Evolutionary conservation across 2,113 vertebrate genomes (phyloP).

Genomic region (Erinaceus europaeus): DNA sequence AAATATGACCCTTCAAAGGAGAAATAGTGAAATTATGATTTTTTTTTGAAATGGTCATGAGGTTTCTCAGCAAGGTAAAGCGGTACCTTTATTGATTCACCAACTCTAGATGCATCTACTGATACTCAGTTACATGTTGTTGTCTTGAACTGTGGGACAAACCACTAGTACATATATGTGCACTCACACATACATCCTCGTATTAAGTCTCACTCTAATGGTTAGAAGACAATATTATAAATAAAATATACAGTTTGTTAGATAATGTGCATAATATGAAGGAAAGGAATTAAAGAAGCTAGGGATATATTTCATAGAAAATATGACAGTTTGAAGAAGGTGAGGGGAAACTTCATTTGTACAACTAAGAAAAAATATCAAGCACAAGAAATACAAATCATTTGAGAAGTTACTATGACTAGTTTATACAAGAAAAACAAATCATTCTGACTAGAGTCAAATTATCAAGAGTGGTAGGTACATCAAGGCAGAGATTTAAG

Average conservation of each 20-base stretch:
- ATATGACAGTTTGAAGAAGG: background rate
- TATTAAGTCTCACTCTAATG: background rate
- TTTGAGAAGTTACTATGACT: background rate
- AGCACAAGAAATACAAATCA: background rate
- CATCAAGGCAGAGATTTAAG: background rate
- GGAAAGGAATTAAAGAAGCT: background rate
- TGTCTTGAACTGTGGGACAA: background rate
- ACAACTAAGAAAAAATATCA: background rate
- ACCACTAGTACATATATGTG: background rate
- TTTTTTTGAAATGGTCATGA: background rate
- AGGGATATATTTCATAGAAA: background rate
- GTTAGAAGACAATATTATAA: background rate
- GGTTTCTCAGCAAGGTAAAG: slow-evolving; percentile 18
- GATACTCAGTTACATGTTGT: background rate
- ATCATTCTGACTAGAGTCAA: background rate
- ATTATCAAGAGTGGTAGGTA: background rate
- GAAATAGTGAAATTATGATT: slow-evolving; percentile 1
- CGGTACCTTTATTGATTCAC: background rate
- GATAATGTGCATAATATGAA: background rate
- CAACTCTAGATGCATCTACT: background rate
- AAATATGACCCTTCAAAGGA: slow-evolving; percentile 23
- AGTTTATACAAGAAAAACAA: background rate
- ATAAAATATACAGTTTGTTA: background rate
- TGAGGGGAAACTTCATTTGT: background rate
- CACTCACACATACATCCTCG: too few relatives aligned